phyloP scores from a whole-genome alignment of 2,113 vertebrate species.

The cat (Felis catus) region DNA sequence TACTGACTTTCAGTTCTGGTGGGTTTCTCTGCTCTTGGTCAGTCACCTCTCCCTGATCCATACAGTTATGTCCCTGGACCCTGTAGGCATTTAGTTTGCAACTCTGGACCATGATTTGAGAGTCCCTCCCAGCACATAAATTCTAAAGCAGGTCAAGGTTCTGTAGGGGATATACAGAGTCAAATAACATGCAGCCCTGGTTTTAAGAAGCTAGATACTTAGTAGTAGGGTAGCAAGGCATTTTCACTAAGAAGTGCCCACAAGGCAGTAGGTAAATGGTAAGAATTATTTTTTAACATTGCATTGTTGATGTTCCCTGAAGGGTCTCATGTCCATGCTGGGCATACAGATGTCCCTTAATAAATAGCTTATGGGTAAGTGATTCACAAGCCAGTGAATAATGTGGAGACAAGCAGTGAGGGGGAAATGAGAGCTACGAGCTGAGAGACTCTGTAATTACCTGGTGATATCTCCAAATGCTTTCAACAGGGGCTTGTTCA shows the following conservation, averaged over 20 bases:
- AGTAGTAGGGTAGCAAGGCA: background rate
- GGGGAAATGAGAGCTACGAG: background rate
- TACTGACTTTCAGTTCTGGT: background rate
- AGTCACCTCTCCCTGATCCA: background rate
- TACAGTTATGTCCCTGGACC: background rate
- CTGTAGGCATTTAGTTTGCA: background rate
- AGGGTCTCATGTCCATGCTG: background rate
- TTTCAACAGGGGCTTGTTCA: slow-evolving; percentile 85
- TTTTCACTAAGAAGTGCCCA: background rate
- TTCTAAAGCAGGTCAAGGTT: background rate
- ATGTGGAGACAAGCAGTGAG: background rate
- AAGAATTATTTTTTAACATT: background rate
- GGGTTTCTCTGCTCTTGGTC: background rate
- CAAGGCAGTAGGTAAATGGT: background rate
- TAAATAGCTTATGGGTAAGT: background rate
- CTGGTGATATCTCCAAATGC: slow-evolving; percentile 84
- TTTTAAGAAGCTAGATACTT: background rate
- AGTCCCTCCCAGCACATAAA: background rate
- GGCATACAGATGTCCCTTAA: background rate
- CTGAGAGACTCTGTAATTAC: slow-evolving; percentile 72
- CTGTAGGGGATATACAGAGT: background rate
- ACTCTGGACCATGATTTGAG: background rate
- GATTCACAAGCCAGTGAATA: background rate
- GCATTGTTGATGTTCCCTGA: background rate
- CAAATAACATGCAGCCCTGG: background rate